Conservation (phyloP, 2,888 invertebrate genomes). For the Anarsia innoxiella region DNA sequence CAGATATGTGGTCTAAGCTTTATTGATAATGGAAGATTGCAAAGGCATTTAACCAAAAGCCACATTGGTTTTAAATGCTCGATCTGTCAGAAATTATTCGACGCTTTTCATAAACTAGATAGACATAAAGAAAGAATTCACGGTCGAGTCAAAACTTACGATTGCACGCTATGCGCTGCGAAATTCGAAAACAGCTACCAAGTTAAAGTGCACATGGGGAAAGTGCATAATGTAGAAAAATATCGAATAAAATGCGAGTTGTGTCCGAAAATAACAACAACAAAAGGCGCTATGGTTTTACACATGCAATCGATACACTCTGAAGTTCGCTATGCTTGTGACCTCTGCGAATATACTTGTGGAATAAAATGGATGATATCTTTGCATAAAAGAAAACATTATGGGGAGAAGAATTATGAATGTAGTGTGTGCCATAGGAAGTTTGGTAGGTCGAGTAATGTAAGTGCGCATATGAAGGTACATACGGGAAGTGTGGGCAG, state of each 20-base stretch:
- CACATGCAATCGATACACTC: slow-evolving; percentile 71
- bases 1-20: slow-evolving; percentile 51
- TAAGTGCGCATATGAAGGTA: slow-evolving; percentile 53
- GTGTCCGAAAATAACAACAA: slow-evolving; percentile 56
- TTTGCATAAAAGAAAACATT: slow-evolving; percentile 65
- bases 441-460: slow-evolving; percentile 70
- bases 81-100: slow-evolving; percentile 61
- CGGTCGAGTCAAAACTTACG: slow-evolving; percentile 30
- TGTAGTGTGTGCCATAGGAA: slow-evolving; percentile 73
- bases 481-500: slow-evolving; percentile 47
- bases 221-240: slow-evolving; percentile 52
- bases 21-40: slow-evolving; percentile 38
- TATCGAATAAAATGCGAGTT: slow-evolving; percentile 49
- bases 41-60: slow-evolving; percentile 39
- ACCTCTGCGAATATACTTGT: slow-evolving; percentile 48
- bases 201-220: slow-evolving; percentile 55
- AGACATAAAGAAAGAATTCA: slow-evolving; percentile 45
- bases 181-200: slow-evolving; percentile 41
- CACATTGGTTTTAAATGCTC: slow-evolving; percentile 42
- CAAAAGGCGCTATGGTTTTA: slow-evolving; percentile 69
- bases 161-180: slow-evolving; percentile 40
- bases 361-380: slow-evolving; percentile 49
- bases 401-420: slow-evolving; percentile 59
- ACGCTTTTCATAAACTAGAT: slow-evolving; percentile 33
- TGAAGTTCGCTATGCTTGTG: slow-evolving; percentile 38